Evolutionary conservation across 2,113 vertebrate genomes (phyloP).

Genomic region (Hystrix cristata): DNA sequence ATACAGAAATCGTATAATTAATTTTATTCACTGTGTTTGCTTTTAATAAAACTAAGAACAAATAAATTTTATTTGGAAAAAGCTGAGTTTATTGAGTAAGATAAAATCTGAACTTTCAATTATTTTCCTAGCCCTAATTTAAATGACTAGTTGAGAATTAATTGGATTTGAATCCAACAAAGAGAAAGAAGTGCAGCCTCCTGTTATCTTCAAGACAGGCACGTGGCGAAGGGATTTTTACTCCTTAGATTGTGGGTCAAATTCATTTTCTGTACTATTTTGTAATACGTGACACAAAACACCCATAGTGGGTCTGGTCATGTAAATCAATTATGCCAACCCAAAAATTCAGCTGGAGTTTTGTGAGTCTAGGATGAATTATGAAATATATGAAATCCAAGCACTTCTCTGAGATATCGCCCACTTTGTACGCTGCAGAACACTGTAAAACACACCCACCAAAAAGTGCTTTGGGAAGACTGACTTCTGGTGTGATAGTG

Average conservation of each 20-base stretch:
- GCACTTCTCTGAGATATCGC: not conserved
- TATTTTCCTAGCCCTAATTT: conserved; percentile 29
- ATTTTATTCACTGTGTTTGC: not conserved
- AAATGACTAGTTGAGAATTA: conserved; percentile 5
- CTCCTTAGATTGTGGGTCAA: not conserved
- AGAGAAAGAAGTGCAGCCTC: not conserved
- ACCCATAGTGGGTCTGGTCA: not conserved
- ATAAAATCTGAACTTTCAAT: not conserved
- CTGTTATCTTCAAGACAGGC: not conserved
- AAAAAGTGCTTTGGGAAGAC: not conserved
- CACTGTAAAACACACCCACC: not conserved
- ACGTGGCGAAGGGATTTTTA: not conserved
- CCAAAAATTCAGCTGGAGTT: not conserved
- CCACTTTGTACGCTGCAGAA: not conserved
- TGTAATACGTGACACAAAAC: not conserved
- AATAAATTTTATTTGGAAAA: not conserved
- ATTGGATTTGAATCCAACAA: conserved; percentile 44
- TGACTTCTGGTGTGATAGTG: not conserved
- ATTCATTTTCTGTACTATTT: not conserved
- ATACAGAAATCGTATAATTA: not conserved
- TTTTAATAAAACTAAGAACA: not conserved
- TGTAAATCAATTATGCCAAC: not conserved
- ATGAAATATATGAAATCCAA: not conserved
- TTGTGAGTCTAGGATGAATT: not conserved
- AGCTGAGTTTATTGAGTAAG: conserved; percentile 12